These are phyloP conservation scores for Fistularia commersonii DNA, from an alignment of 2,797 vertebrate species.

Conservation along the genomic window DNA sequence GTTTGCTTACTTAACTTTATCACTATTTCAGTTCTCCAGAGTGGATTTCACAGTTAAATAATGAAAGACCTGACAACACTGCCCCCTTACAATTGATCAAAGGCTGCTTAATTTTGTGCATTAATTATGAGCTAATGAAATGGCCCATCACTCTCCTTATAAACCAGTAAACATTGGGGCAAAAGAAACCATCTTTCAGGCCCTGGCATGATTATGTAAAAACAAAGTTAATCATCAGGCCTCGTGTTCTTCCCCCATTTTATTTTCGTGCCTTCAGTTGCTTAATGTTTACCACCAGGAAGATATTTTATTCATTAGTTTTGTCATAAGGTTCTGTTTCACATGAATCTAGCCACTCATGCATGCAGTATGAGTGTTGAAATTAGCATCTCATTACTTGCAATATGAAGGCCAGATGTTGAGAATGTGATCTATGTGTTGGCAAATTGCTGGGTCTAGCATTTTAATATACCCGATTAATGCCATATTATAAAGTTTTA, in stretches of 20 bases:
- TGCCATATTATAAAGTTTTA: conserved; percentile 58
- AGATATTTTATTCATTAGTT: conserved; percentile 85
- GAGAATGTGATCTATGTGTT: conserved; percentile 69
- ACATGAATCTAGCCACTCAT: conserved; percentile 79
- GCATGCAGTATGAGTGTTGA: conserved; percentile 85
- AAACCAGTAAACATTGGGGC: conserved; percentile 65
- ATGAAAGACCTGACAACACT: conserved; percentile 43
- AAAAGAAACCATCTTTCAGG: conserved; percentile 66
- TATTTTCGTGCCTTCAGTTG: conserved; percentile 61
- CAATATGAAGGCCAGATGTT: conserved; percentile 89
- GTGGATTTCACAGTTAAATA: conserved; percentile 36
- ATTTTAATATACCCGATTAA: conserved; percentile 70
- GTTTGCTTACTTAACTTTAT: background rate
- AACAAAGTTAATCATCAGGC: conserved; percentile 58
- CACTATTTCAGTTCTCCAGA: conserved; percentile 16
- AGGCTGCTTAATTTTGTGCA: conserved; percentile 62
- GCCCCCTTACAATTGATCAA: conserved; percentile 55
- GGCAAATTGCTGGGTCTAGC: conserved; percentile 66
- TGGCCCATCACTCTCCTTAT: conserved; percentile 68
- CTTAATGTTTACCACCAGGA: conserved; percentile 77
- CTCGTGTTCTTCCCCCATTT: conserved; percentile 33
- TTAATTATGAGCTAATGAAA: conserved; percentile 71
- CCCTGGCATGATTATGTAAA: conserved; percentile 57
- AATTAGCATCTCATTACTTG: conserved; percentile 93
- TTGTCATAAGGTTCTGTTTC: conserved; percentile 81